Base-by-base conservation (phyloP, 1,140 invertebrate genomes). In the Bombus cullumanus region DNA sequence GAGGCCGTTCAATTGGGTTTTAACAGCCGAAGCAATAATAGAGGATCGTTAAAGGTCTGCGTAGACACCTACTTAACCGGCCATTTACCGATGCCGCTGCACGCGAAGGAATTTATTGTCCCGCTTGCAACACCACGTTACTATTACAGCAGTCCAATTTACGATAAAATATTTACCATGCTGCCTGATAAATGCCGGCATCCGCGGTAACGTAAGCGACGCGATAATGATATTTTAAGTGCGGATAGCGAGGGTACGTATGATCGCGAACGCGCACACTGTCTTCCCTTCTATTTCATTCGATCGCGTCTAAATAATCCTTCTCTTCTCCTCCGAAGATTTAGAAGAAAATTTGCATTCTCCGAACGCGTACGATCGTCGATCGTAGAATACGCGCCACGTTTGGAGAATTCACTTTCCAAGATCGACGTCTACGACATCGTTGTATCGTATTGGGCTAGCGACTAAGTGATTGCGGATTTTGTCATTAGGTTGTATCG, bases 51-150 rank as follows among this genome's bases (percentile, higher is more conserved):
- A 86, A 82, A 77, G 74, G 66, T 78, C 81, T 15, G 74, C 85
- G 73, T 86, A 86, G 81, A 83, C 85, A 86, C 74, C 81, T 86
- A 86, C 81, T 86, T 86, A 86, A 78, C 53, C 59, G 59, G 74
- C 74, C 85, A 39, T 86, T 86, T 83, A 82, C 84, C 84, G 62
- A 80, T 84, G 66, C 81, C 66, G 81, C 6, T 72, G 68, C 81
- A 86, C 74, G 81, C 85, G 57, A 86, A 84, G 81, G 74, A 86
- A 86, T 86, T 86, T 86, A 86, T 84, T 72, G 73, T 78, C 68
- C 74, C 62, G 31, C 34, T 59, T 57, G 28, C 37, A n/a, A 75
- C 71, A 77, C 81, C 76, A 71, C 43, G 53, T 82, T 82, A 69
- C 80, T 69, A 71, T 53, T 37, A 76, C 74, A 59, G 28, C 81